These are phyloP conservation scores for Psittacula derbiana DNA, from an alignment of 2,797 vertebrate genomes.

Conservation along the genomic window DNA sequence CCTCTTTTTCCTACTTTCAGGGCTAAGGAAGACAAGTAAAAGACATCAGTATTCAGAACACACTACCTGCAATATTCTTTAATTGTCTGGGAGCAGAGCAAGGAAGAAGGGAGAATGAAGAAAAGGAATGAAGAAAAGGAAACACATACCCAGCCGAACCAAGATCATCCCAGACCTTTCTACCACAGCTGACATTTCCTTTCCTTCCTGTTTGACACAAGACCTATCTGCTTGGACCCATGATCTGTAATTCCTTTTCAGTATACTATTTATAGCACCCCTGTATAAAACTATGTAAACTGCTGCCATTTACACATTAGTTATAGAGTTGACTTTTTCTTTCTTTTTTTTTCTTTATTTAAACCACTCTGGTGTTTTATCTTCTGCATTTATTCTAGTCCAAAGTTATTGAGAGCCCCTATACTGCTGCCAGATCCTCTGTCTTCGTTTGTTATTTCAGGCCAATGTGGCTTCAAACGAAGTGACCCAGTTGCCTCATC, in stretches of 20 bases:
- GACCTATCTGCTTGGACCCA: background rate
- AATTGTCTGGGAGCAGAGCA: background rate
- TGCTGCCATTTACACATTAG: background rate
- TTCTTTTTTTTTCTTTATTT: background rate
- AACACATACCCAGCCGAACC: fast-evolving
- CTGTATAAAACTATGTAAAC: background rate
- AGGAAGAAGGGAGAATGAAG: background rate
- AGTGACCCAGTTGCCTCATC: background rate
- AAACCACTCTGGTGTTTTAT: background rate
- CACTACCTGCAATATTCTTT: background rate
- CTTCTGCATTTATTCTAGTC: background rate
- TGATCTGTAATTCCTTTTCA: background rate
- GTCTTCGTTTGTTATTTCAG: background rate
- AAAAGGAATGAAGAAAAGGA: background rate
- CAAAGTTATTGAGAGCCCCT: background rate
- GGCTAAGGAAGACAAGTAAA: background rate
- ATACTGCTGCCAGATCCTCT: background rate
- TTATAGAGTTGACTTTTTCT: background rate
- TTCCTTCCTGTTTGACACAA: background rate
- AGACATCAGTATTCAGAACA: background rate
- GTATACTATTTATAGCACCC: background rate
- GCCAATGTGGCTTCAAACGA: background rate
- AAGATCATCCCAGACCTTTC: background rate
- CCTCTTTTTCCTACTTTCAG: background rate
- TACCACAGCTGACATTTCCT: background rate